Evolutionary conservation across 2,888 invertebrate genomes (phyloP).

Genomic region (Drosophila tanythrix): DNA sequence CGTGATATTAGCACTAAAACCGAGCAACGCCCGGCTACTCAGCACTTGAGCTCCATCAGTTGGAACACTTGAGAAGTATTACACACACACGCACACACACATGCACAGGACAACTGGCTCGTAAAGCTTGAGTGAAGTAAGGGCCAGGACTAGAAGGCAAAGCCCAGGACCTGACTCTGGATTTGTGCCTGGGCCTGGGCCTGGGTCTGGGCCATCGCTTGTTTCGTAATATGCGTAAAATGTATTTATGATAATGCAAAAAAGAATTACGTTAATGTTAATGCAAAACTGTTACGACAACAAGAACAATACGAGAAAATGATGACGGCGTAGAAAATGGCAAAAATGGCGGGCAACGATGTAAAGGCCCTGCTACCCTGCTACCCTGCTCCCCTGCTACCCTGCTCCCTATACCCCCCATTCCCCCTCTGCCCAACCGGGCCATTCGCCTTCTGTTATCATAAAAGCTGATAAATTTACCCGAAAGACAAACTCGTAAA

Average conservation of each 20-base stretch:
- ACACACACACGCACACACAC: conserved; percentile 16
- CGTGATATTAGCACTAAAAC: conserved; percentile 64
- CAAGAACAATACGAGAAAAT: conserved; percentile 77
- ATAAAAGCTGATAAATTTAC: conserved; percentile 79
- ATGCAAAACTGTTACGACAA: conserved; percentile 81
- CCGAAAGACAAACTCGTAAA: conserved; percentile 80
- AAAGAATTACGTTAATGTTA: conserved; percentile 81
- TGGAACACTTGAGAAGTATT: conserved; percentile 30
- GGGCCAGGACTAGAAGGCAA: neutral
- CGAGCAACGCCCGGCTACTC: conserved; percentile 9
- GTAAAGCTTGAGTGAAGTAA: conserved; percentile 34
- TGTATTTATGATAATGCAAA: conserved; percentile 83
- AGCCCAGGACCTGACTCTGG: conserved; percentile 7
- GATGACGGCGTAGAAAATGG: conserved; percentile 69
- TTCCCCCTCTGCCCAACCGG: neutral
- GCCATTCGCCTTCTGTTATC: conserved; percentile 53
- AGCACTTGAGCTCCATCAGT: conserved; percentile 41
- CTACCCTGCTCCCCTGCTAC: neutral
- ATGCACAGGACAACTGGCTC: conserved; percentile 23
- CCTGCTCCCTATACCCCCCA: neutral
- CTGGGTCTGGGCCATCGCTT: conserved; percentile 9
- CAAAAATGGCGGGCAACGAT: conserved; percentile 28
- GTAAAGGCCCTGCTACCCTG: neutral
- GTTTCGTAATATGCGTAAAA: conserved; percentile 80
- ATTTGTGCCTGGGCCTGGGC: conserved; percentile 3